Conservation (phyloP, 1,140 invertebrate species). For the Calliphora vicina region DNA sequence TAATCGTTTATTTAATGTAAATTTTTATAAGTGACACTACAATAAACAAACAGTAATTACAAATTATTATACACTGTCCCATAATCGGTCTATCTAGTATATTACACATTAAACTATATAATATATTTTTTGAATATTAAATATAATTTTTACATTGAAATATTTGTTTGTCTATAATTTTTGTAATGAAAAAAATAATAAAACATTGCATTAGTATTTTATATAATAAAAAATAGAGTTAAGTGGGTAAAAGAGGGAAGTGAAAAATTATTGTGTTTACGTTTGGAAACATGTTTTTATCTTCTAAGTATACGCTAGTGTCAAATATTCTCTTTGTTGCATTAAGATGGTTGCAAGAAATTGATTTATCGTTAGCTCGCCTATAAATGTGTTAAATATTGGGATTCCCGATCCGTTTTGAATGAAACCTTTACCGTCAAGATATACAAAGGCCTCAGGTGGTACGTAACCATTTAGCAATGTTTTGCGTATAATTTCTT, state of each 20-base stretch:
- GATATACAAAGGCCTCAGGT: slow-evolving; percentile 20
- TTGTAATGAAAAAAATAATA: too few species aligned
- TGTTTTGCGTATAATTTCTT: not conserved
- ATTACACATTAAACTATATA: too few species aligned
- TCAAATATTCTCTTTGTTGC: not conserved
- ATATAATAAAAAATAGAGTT: too few species aligned
- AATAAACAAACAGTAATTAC: too few species aligned
- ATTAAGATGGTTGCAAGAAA: not conserved
- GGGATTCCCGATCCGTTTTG: slow-evolving; percentile 11
- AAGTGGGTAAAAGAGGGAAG: not conserved
- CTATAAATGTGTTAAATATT: slow-evolving; percentile 16
- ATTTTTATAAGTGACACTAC: too few species aligned
- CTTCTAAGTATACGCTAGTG: not conserved
- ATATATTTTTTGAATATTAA: too few species aligned
- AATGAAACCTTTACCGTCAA: slow-evolving; percentile 23
- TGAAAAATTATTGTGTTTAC: not conserved
- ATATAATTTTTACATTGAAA: too few species aligned
- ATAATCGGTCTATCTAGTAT: too few species aligned
- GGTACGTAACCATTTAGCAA: not conserved
- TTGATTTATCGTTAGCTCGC: not conserved
- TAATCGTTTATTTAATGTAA: too few species aligned
- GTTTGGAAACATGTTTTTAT: not conserved
- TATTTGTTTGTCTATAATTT: too few species aligned
- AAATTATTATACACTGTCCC: too few species aligned
- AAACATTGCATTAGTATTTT: too few species aligned